phyloP scores from a whole-genome alignment of 2,113 vertebrate genomes.

The Formicarius rufipectus region DNA sequence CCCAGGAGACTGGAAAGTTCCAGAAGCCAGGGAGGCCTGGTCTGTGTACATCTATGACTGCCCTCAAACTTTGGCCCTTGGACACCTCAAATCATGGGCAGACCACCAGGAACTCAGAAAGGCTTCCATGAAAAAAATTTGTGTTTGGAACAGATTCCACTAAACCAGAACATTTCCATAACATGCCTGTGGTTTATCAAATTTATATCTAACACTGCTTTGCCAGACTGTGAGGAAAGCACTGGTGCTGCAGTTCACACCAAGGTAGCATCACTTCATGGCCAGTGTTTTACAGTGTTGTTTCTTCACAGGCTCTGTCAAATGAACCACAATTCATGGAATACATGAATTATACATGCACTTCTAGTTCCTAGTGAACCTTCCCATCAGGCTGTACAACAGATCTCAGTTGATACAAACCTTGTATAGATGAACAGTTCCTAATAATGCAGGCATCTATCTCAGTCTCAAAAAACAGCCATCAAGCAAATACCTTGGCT shows the following conservation, averaged over 20 bases:
- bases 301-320: neutral
- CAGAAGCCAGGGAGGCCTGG: neutral
- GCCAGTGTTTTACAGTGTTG: neutral
- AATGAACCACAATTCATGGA: neutral
- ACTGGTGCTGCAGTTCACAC: neutral
- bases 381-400: neutral
- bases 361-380: neutral
- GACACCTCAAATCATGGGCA: neutral
- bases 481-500: neutral
- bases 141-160: neutral
- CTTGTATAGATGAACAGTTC: neutral
- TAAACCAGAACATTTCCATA: neutral
- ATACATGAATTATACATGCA: neutral
- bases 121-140: neutral
- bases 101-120: neutral
- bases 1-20: neutral
- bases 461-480: neutral
- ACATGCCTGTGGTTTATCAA: neutral
- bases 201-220: neutral
- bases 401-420: neutral
- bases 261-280: neutral
- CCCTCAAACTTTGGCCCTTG: neutral
- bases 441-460: neutral
- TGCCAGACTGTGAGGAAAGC: neutral
- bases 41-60: neutral